Evolutionary conservation across 1,140 invertebrate genomes (phyloP).

Genomic region (Tetraneura akinire): DNA sequence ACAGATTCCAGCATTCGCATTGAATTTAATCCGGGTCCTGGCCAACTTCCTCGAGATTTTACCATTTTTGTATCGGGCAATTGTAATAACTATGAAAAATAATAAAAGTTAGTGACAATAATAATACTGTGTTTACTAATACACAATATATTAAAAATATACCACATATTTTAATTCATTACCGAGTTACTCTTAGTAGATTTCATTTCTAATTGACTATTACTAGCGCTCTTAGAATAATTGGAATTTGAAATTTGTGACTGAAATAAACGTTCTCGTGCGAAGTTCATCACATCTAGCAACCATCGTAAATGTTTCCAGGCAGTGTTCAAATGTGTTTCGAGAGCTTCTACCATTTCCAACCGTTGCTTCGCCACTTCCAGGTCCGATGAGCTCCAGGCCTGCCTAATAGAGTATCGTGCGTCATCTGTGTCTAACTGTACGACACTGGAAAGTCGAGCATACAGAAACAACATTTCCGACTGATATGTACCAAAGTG

Average conservation of each 20-base stretch:
- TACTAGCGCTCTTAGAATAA: constrained; percentile 40
- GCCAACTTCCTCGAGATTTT: constrained; percentile 80
- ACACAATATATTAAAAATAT: too few relatives aligned
- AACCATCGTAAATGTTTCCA: constrained; percentile 95
- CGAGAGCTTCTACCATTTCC: constrained; percentile 77
- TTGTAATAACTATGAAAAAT: constrained; percentile 65
- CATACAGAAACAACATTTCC: constrained; percentile 84
- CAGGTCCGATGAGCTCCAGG: constrained; percentile 87
- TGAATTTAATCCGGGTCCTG: constrained; percentile 68
- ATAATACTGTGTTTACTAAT: too few relatives aligned
- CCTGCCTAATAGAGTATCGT: constrained; percentile 71
- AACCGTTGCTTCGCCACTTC: constrained; percentile 82
- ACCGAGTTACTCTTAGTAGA: constrained; percentile 35
- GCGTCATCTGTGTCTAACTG: constrained; percentile 90
- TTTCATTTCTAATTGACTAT: constrained; percentile 44
- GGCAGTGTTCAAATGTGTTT: constrained; percentile 75
- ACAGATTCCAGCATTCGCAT: constrained; percentile 42
- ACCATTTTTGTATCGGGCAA: constrained; percentile 72
- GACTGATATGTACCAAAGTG: constrained; percentile 88
- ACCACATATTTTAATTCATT: background rate
- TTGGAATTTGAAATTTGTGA: constrained; percentile 57
- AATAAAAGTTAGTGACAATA: too few relatives aligned
- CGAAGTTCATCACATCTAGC: constrained; percentile 90
- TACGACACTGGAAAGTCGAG: constrained; percentile 84
- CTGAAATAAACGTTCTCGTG: constrained; percentile 71